Base-by-base conservation (phyloP, 2,113 vertebrate genomes). In the Brachypodius melanocephalos region DNA sequence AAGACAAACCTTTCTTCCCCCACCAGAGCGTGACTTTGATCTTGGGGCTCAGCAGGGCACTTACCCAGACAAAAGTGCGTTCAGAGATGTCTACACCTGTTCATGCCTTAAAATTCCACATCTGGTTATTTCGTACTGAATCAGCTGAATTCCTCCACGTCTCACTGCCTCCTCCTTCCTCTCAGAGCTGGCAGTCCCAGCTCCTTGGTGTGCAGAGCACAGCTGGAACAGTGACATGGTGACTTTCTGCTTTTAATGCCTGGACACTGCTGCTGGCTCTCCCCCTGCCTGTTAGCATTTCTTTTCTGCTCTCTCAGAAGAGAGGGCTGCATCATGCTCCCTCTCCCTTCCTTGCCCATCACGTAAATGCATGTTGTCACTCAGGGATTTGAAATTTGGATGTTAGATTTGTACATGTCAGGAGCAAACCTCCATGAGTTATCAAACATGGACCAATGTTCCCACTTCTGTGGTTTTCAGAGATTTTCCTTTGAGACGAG, bases 21-120 rank as follows among this genome's bases (percentile, higher is more conserved):
- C n/a, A 80, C 17, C 67, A 61, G 67, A 80, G 9, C 59, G 75
- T 88, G 38, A 68, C 95, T 96, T 95, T 96, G 95, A 96, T 96
- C 78, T 86, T 48, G 3, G 4, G 22, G 57, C 67, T 94, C 89
- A 90, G 89, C 87, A 81, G 85, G 85, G 69, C 80, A 43, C 58
- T 95, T 85, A 59, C 17, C 19, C 81, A 86, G 75, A 95, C 75
- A 95, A 83, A 96, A 95, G 36, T 82, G 52, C 36, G 49, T 95
- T 95, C 85, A 93, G 85, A 80, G 79, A 86, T 77, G 72, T 89
- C 82, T 92, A 90, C 93, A 96, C 87, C 87, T 95, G 85, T 90
- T 96, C 75, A 14, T 83, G 89, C 71, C 75, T 95, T 89, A 77
- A 93, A 91, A 95, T 88, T 87, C 75, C 85, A 93, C 91, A 94